Conservation (phyloP, 1,140 invertebrate genomes). For the Mesaphorura yosii region DNA sequence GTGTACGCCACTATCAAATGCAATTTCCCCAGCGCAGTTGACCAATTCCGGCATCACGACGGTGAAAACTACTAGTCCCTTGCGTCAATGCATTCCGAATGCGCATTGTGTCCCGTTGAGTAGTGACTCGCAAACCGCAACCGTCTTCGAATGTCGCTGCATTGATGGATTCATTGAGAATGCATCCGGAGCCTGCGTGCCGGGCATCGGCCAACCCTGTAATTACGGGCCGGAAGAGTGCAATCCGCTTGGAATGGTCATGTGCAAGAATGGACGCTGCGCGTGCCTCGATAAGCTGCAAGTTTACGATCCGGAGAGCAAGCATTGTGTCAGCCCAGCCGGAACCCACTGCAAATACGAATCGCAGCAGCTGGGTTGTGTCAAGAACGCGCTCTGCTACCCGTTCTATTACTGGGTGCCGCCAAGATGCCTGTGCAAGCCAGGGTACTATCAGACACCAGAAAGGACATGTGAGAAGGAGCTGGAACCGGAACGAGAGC, state of each 20-base stretch:
- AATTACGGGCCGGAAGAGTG: conserved; percentile 18
- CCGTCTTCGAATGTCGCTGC: conserved; percentile 21
- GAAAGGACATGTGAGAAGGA: conserved; percentile 15
- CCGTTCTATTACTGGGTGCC: conserved; percentile 28
- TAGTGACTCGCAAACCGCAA: not conserved
- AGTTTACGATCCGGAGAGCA: conserved; percentile 19
- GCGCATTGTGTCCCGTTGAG: conserved; percentile 9
- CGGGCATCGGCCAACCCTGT: conserved; percentile 21
- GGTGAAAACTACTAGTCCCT: not conserved
- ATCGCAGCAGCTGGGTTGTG: conserved; percentile 21
- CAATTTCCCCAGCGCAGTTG: no score
- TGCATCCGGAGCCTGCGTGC: conserved; percentile 17
- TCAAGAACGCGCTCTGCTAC: conserved; percentile 27
- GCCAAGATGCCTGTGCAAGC: conserved; percentile 25
- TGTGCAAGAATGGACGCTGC: conserved; percentile 20
- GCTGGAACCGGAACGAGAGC: no score
- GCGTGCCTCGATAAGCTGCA: conserved; percentile 20
- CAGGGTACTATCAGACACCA: conserved; percentile 19
- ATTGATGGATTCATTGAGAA: conserved; percentile 17
- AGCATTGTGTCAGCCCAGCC: conserved; percentile 23
- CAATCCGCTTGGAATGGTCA: conserved; percentile 25
- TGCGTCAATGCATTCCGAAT: conserved; percentile 16
- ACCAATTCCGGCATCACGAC: not conserved
- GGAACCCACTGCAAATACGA: conserved; percentile 27
- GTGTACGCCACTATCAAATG: not conserved